Percentiles rank a stretch among this genome's conserved stretches.
Conservation (phyloP, 2,113 vertebrate species). For the Crotophaga sulcirostris region DNA sequence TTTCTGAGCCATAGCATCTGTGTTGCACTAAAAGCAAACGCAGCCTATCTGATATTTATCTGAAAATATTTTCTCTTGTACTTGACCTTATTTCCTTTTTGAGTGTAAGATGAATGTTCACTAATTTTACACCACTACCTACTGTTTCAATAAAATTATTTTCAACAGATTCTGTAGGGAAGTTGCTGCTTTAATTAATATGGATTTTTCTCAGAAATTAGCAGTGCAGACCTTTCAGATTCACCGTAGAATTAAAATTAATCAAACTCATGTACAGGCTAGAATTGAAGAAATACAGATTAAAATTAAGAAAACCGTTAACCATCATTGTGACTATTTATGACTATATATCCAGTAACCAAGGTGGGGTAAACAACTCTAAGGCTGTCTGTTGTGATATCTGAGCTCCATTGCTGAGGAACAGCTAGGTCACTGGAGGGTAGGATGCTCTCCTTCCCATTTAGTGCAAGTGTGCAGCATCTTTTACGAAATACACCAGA, state of each 20-base stretch:
- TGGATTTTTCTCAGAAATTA: conserved; percentile 24
- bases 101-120: background rate
- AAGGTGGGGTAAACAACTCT: background rate
- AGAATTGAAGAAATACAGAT: background rate
- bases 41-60: background rate
- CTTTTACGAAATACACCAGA: background rate
- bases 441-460: background rate
- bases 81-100: conserved; percentile 24
- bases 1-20: background rate
- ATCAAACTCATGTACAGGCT: background rate
- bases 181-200: conserved; percentile 33
- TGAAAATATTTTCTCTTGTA: background rate
- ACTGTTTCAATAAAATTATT: conserved; percentile 25
- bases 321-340: background rate
- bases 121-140: background rate
- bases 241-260: conserved; percentile 1
- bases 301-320: conserved; percentile 7
- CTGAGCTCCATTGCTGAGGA: background rate
- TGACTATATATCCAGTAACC: background rate
- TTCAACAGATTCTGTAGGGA: conserved; percentile 11
- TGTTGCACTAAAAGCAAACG: background rate
- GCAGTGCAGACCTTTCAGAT: background rate
- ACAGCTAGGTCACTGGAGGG: background rate
- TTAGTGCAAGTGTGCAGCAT: fast-evolving
- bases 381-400: fast-evolving